Evolutionary conservation across 2,888 invertebrate genomes (phyloP), one percentile per base, ranked within the genome.

Genomic region (Amphipyra berbera): DNA sequence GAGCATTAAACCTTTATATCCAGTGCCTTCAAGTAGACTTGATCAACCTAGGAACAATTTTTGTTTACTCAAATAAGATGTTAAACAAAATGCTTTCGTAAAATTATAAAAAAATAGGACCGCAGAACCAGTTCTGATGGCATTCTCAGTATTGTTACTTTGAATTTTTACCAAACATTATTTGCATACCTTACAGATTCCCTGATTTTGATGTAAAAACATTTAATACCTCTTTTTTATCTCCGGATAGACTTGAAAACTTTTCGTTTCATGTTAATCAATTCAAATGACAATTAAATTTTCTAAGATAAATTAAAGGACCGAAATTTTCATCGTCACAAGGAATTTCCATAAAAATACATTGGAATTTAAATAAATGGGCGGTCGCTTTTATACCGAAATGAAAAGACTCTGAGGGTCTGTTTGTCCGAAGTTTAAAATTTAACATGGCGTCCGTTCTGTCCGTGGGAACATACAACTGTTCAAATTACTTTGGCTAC

Each of bases 401-500:
- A 61, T 63, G 47, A 67, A 71, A 70, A 70, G 56, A 59, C 59
- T 58, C 61, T 33, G 10, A 48, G 50, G 64, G 52, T 54, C 27
- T 72, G 61, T 76, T 79, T 77, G 73, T 78, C 72, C 74, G 59
- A 77, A 78, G 78, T 84, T 84, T 80, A 82, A 82, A 83, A 76
- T 81, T 78, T 80, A 79, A 77, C 74, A 76, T 78, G 73, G 76
- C 71, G 64, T 72, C 82, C 84, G 76, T 70, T 79, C 81, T 73
- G 62, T 69, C 64, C 89, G 91, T 92, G 94, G 84, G 94, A 93
- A 90, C 76, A 66, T 73, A 82, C 94, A 93, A 82, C 91, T 93
- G 93, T 83, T 86, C 82, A 89, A 90, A 91, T 91, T 90, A 90
- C 88, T 85, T 83, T 78, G 78, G 79, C 83, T 79, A 84, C 73